These are phyloP conservation scores for Cephus cinctus DNA, from an alignment of 1,140 invertebrate species.

Conservation along the genomic window DNA sequence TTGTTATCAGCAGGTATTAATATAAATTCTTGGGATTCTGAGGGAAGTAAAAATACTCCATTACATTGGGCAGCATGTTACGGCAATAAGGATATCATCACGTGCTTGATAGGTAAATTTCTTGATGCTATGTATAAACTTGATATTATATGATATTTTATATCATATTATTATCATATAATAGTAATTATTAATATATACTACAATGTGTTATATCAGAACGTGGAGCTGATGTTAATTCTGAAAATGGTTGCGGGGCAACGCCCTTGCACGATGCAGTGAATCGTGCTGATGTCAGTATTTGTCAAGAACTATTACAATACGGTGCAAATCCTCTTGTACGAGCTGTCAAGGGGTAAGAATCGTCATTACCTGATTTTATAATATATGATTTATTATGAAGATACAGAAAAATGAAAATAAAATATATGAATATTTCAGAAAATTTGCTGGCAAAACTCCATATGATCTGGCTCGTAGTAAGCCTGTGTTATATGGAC, in stretches of 20 bases:
- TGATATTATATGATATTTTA: too few species aligned
- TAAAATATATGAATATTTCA: constrained; percentile 20
- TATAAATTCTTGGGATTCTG: constrained; percentile 62
- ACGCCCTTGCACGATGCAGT: constrained; percentile 68
- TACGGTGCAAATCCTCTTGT: constrained; percentile 61
- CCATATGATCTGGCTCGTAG: constrained; percentile 55
- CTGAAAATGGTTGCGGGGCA: constrained; percentile 60
- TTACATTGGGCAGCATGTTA: constrained; percentile 68
- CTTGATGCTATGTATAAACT: too few species aligned
- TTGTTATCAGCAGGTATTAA: constrained; percentile 59
- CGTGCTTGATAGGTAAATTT: constrained; percentile 59
- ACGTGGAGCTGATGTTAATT: constrained; percentile 57
- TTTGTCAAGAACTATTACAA: constrained; percentile 60
- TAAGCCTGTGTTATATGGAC: constrained; percentile 49
- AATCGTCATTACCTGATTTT: constrained; percentile 10
- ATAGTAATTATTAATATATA: constrained; percentile 22
- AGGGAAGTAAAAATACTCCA: constrained; percentile 62
- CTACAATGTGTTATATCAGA: constrained; percentile 51
- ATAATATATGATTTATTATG: constrained; percentile 4
- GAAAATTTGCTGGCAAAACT: constrained; percentile 54
- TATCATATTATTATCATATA: constrained; percentile 12
- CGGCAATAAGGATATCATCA: constrained; percentile 60
- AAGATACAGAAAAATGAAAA: constrained; percentile 4
- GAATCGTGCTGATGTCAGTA: constrained; percentile 57
- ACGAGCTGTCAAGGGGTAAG: constrained; percentile 59